Base-by-base conservation (phyloP, 1,140 invertebrate species). In the Bombus haemorrhoidalis region DNA sequence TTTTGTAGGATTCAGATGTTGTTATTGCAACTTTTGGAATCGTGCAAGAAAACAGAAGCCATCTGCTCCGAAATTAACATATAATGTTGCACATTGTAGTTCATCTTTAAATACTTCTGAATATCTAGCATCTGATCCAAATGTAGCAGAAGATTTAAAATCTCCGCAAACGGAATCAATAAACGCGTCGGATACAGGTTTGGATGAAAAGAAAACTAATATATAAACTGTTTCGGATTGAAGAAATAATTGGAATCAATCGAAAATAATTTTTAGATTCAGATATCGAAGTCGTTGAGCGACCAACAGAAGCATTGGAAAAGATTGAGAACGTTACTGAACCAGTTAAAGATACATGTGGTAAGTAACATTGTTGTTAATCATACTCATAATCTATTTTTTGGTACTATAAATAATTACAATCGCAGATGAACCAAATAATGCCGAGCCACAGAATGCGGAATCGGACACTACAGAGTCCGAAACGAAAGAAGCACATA, bases 11-110 rank as follows among this genome's bases (percentile, higher is more conserved):
- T 99, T 98, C 94, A 96, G 97, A 86, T 99, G 98, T 95, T 98
- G 98, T 90, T 99, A 99, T 93, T 99, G 98, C 94, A 97, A 97
- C 76, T 95, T 96, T 37, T 96, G 97, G 93, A 99, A 99, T 96
- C 97, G 97, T 72, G 97, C 98, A 34, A 96, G 97, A 71, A 99
- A 99, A 94, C 96, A 98, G 92, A 96, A 97, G 68, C 98, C 98
- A 2, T 95, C 96, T 62, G 97, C 98, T 47, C 98, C 98, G 39
- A 96, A 95, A 92, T 92, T 96, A 78, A 94, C 95, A 15, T 75
- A 66, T 59, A 72, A 76, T 76, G 22, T 5, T 28, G 77, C 39
- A 62, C 57, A n/a, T 13, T 28, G 15, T 39, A 57, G 5, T 62
- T n/a, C 47, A 68, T 34, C 34, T 72, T 71, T 28, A 39, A 84